A percentile compares a stretch with the other conserved stretches of the same genome.
phyloP scores from a whole-genome alignment of 2,888 invertebrate genomes.

The Flexamia atlantica region DNA sequence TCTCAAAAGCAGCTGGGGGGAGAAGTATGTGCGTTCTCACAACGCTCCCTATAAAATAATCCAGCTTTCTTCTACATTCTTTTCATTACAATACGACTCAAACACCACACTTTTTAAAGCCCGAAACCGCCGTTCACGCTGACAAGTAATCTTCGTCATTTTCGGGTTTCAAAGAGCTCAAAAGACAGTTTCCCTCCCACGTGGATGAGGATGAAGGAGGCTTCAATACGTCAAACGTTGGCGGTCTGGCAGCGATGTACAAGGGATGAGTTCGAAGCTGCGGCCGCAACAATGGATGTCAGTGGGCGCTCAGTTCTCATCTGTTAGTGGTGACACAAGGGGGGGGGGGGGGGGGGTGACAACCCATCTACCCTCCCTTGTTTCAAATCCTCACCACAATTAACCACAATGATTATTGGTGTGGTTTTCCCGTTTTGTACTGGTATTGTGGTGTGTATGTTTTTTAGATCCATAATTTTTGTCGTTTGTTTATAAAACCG shows the following conservation, averaged over 20 bases:
- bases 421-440: not conserved
- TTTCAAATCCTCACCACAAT: not conserved
- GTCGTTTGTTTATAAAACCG: too few relatives aligned
- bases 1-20: too few relatives aligned
- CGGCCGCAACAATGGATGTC: constrained; percentile 30
- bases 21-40: too few relatives aligned
- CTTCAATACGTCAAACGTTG: constrained; percentile 27
- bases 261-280: not conserved
- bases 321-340: constrained; percentile 34
- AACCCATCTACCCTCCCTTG: not conserved
- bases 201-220: not conserved
- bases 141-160: not conserved
- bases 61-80: too few relatives aligned
- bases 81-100: too few relatives aligned
- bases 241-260: not conserved
- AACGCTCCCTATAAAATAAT: too few relatives aligned
- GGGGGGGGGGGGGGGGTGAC: not conserved
- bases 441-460: not conserved
- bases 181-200: not conserved
- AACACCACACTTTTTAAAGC: too few relatives aligned
- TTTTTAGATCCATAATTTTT: not conserved
- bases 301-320: constrained; percentile 12
- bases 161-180: not conserved
- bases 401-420: constrained; percentile 3
- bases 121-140: too few relatives aligned